A percentile compares a stretch with the other conserved stretches of the same genome.
Conservation (phyloP, 2,888 invertebrate species). For the Pyralis farinalis region DNA sequence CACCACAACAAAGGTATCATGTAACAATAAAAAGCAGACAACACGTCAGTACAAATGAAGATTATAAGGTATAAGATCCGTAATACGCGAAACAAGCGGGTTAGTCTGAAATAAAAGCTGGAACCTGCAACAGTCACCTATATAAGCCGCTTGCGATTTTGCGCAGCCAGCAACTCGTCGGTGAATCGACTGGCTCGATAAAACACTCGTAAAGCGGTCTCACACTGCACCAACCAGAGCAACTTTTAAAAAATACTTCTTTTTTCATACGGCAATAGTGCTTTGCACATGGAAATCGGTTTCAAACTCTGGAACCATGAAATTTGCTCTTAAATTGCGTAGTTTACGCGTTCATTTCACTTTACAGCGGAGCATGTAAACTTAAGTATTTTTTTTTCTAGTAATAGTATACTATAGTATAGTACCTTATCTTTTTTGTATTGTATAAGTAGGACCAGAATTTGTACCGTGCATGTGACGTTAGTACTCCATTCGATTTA, state of each 20-base stretch:
- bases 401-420: no score
- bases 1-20: not conserved
- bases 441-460: no score
- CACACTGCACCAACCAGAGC: slow-evolving; percentile 15
- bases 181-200: slow-evolving; percentile 33
- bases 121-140: slow-evolving; percentile 44
- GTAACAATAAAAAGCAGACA: slow-evolving; percentile 13
- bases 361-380: no score
- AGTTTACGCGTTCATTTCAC: not conserved
- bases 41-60: slow-evolving; percentile 20
- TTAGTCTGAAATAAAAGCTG: slow-evolving; percentile 42
- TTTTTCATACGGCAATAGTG: slow-evolving; percentile 6
- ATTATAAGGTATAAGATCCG: slow-evolving; percentile 28
- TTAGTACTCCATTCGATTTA: no score
- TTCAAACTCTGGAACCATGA: not conserved
- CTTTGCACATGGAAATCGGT: not conserved
- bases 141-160: slow-evolving; percentile 56
- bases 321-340: not conserved
- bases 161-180: slow-evolving; percentile 27
- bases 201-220: slow-evolving; percentile 35
- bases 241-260: slow-evolving; percentile 1
- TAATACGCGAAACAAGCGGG: slow-evolving; percentile 20
- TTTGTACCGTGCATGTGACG: no score
- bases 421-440: no score
- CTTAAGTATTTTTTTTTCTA: no score